Evolutionary conservation across 2,113 vertebrate genomes (phyloP).

Genomic region (Xiphophorus maculatus): DNA sequence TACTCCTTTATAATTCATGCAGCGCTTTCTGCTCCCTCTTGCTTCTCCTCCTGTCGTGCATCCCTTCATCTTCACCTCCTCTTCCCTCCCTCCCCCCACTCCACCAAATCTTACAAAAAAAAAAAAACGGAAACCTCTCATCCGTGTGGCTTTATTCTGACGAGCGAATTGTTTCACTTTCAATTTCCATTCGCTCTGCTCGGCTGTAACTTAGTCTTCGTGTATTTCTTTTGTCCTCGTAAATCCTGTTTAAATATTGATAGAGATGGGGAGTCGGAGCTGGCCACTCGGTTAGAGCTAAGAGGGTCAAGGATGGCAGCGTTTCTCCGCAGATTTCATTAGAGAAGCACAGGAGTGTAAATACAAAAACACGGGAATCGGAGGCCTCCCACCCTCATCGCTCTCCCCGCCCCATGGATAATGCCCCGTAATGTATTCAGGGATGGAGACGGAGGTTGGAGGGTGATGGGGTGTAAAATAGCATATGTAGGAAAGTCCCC

Average conservation of each 20-base stretch:
- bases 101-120: slow-evolving; percentile 50
- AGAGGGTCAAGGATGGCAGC: slow-evolving; percentile 67
- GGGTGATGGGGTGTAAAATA: slow-evolving; percentile 85
- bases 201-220: slow-evolving; percentile 68
- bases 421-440: slow-evolving; percentile 81
- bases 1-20: slow-evolving; percentile 68
- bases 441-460: slow-evolving; percentile 82
- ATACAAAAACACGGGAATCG: slow-evolving; percentile 55
- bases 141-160: slow-evolving; percentile 34
- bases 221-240: slow-evolving; percentile 62
- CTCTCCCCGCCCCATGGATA: slow-evolving; percentile 59
- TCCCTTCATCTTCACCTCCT: neutral
- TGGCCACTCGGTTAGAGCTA: slow-evolving; percentile 69
- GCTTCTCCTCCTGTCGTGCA: slow-evolving; percentile 28
- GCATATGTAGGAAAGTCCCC: slow-evolving; percentile 72
- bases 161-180: slow-evolving; percentile 66
- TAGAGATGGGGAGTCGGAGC: slow-evolving; percentile 64
- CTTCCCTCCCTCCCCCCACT: slow-evolving; percentile 7
- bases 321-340: slow-evolving; percentile 66
- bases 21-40: slow-evolving; percentile 49
- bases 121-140: slow-evolving; percentile 49
- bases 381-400: slow-evolving; percentile 56
- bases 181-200: slow-evolving; percentile 45
- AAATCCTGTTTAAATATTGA: slow-evolving; percentile 79
- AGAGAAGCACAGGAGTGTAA: slow-evolving; percentile 56